Conservation (phyloP, 2,888 invertebrate genomes). For the Athalia circularis region DNA sequence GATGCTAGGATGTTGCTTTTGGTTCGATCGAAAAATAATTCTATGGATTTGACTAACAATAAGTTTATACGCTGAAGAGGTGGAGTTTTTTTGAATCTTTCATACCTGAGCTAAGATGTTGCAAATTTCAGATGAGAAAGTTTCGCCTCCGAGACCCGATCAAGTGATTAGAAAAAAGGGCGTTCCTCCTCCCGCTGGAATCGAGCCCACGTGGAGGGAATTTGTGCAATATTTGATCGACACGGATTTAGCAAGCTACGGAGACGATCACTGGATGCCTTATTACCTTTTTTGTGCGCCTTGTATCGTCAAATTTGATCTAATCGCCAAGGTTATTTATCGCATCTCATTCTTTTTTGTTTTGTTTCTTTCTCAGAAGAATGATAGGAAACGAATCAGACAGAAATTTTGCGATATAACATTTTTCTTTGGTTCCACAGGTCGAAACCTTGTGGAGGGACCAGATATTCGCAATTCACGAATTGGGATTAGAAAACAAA, state of each 20-base stretch:
- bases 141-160: slow-evolving; percentile 53
- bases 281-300: slow-evolving; percentile 77
- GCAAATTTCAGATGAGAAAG: slow-evolving; percentile 51
- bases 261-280: slow-evolving; percentile 79
- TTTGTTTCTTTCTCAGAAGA: too few species aligned
- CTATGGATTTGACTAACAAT: neutral
- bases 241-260: slow-evolving; percentile 71
- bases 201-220: slow-evolving; percentile 76
- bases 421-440: slow-evolving; percentile 49
- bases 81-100: too few species aligned
- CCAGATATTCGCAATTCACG: slow-evolving; percentile 73
- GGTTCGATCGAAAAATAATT: slow-evolving; percentile 14
- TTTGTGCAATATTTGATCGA: slow-evolving; percentile 76
- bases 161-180: slow-evolving; percentile 57
- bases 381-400: too few species aligned
- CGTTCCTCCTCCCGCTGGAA: slow-evolving; percentile 64
- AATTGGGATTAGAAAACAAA: slow-evolving; percentile 63
- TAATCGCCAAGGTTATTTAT: slow-evolving; percentile 74
- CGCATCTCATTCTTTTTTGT: neutral
- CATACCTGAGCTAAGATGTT: neutral
- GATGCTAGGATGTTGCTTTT: neutral
- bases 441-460: slow-evolving; percentile 77
- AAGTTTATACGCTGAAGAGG: neutral
- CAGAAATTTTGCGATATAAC: neutral
- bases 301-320: slow-evolving; percentile 76